Conservation (phyloP, 2,113 vertebrate genomes). For the Corvus moneduloides region DNA sequence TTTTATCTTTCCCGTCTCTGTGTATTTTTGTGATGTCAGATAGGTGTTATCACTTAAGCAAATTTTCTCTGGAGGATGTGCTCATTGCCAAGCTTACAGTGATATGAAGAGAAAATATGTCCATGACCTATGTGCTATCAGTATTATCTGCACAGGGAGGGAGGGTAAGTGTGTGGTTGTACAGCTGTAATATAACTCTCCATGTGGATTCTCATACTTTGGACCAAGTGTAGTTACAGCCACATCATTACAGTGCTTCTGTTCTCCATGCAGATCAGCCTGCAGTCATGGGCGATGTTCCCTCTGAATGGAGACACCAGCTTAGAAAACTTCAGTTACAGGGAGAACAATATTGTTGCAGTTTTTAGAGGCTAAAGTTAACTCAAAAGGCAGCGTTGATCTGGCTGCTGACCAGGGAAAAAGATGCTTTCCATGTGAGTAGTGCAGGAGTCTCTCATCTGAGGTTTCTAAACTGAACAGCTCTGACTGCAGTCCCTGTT, state of each 20-base stretch:
- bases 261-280: not conserved
- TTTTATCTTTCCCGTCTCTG: not conserved
- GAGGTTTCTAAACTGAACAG: not conserved
- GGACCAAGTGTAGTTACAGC: not conserved
- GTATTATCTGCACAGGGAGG: not conserved
- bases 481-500: not conserved
- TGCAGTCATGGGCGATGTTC: not conserved
- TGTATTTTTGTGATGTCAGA: not conserved
- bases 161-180: not conserved
- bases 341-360: not conserved
- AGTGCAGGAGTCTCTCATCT: not conserved
- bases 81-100: not conserved
- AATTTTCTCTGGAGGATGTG: not conserved
- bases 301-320: not conserved
- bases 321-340: not conserved
- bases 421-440: not conserved
- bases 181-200: not conserved
- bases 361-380: not conserved
- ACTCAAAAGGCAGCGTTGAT: not conserved
- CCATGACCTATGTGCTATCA: not conserved
- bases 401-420: not conserved
- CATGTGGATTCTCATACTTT: not conserved
- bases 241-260: not conserved
- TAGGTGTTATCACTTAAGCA: not conserved
- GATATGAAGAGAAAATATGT: not conserved